phyloP scores from a whole-genome alignment of 2,888 invertebrate genomes.

The Byasa hedistus region DNA sequence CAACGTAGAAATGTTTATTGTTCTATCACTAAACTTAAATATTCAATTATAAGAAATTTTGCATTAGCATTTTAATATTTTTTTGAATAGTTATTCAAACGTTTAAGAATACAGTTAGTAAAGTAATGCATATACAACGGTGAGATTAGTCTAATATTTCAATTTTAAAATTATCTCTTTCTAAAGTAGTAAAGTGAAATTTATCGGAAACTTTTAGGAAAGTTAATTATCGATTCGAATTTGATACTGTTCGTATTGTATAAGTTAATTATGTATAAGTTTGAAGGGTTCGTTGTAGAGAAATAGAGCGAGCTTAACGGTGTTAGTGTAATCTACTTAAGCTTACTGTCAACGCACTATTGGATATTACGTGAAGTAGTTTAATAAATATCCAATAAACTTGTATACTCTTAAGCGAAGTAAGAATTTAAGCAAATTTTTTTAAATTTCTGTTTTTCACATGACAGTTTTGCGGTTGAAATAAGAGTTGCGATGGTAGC shows the following conservation, averaged over 20 bases:
- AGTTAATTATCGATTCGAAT: not conserved
- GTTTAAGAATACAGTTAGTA: too few species aligned
- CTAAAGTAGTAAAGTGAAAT: not conserved
- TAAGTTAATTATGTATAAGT: constrained; percentile 1
- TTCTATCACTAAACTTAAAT: too few species aligned
- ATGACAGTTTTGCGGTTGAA: too few species aligned
- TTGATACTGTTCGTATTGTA: not conserved
- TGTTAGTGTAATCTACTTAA: not conserved
- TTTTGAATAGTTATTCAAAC: too few species aligned
- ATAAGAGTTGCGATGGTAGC: too few species aligned
- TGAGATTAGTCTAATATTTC: too few species aligned
- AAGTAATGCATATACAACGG: too few species aligned
- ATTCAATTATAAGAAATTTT: too few species aligned
- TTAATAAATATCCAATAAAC: not conserved
- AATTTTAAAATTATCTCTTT: not conserved
- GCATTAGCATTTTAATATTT: too few species aligned
- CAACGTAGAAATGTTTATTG: too few species aligned
- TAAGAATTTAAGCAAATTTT: too few species aligned
- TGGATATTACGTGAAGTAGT: not conserved
- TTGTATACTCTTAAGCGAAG: not conserved
- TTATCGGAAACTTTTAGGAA: not conserved
- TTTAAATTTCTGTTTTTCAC: too few species aligned
- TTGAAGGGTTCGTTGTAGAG: not conserved
- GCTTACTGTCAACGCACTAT: not conserved
- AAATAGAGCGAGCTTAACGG: not conserved